Conservation (phyloP, 2,113 vertebrate genomes). For the Cyanoramphus novaezelandiae region DNA sequence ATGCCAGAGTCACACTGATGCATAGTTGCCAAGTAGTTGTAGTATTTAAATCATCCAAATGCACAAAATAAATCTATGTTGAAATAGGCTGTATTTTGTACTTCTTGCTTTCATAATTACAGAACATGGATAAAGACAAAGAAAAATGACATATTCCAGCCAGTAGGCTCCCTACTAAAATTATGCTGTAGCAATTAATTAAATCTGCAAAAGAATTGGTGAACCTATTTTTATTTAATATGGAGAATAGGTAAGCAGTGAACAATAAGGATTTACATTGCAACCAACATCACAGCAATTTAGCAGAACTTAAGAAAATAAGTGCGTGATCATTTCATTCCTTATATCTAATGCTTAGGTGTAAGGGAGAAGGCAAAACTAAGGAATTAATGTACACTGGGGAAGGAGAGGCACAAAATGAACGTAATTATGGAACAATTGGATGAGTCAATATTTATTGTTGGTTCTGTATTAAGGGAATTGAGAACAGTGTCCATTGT, state of each 20-base stretch:
- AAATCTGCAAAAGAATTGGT: not conserved
- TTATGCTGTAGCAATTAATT: not conserved
- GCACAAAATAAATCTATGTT: conserved; percentile 44
- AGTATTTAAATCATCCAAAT: conserved; percentile 20
- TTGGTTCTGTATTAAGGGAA: not conserved
- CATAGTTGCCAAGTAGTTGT: not conserved
- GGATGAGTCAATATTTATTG: not conserved
- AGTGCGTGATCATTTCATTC: not conserved
- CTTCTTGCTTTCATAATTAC: not conserved
- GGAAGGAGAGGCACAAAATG: not conserved
- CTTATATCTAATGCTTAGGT: not conserved
- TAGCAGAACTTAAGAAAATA: not conserved
- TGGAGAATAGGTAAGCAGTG: not conserved
- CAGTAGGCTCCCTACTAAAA: not conserved
- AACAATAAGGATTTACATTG: not conserved
- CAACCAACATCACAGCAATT: not conserved
- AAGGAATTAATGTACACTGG: not conserved
- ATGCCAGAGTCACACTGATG: conserved; percentile 2
- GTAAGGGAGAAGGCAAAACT: not conserved
- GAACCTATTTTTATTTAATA: not conserved
- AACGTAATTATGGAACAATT: not conserved
- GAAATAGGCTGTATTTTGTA: conserved; percentile 28
- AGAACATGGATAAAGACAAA: not conserved
- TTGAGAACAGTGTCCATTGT: accelerated
- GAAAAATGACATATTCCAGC: not conserved